These are phyloP conservation scores for Cantharis lateralis DNA, from an alignment of 2,888 invertebrate species.

Conservation along the genomic window DNA sequence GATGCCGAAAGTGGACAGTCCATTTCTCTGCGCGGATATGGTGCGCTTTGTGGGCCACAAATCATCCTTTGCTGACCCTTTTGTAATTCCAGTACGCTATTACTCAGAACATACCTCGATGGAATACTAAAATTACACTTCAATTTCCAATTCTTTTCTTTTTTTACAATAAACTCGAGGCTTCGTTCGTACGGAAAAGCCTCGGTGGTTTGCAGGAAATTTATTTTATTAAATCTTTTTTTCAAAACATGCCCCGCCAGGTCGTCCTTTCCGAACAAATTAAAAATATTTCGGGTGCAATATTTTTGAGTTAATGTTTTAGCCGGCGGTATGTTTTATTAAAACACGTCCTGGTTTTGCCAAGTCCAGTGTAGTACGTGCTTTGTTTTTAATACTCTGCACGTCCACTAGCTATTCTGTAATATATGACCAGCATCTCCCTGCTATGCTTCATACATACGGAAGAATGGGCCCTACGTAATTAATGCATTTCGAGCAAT, in stretches of 20 bases:
- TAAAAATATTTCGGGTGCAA: background rate
- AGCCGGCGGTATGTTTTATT: constrained; percentile 11
- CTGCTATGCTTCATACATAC: constrained; percentile 48
- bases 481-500: constrained; percentile 54
- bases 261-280: background rate
- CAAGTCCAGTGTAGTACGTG: constrained; percentile 54
- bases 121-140: background rate
- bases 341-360: constrained; percentile 26
- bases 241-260: background rate
- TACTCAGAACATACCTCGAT: constrained; percentile 20
- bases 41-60: constrained; percentile 46
- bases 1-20: constrained; percentile 54
- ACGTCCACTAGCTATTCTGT: constrained; percentile 47
- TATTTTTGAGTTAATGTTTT: background rate
- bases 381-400: constrained; percentile 57
- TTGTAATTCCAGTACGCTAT: constrained; percentile 40
- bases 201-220: background rate
- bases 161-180: background rate
- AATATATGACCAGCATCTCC: constrained; percentile 41
- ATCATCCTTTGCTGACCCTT: constrained; percentile 48
- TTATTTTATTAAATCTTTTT: background rate
- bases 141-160: background rate
- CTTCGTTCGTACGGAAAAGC: background rate
- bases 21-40: constrained; percentile 51
- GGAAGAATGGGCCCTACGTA: constrained; percentile 44